Evolutionary conservation across 2,888 invertebrate genomes (phyloP).

Genomic region (Ectropis crepuscularia): DNA sequence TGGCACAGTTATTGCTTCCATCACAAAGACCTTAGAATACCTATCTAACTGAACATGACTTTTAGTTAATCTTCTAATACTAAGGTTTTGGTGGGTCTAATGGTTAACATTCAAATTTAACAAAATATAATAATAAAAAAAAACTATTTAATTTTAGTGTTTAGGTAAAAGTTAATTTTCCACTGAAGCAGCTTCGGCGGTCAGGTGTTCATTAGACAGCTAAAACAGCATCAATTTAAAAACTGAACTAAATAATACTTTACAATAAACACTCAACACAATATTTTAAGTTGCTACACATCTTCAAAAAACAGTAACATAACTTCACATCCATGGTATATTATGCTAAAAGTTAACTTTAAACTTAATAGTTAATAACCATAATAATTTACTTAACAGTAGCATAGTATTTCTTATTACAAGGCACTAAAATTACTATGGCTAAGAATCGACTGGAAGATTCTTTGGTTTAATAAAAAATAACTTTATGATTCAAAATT

Average conservation of each 20-base stretch:
- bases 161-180: constrained; percentile 11
- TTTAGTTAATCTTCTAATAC: constrained; percentile 49
- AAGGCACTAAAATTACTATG: constrained; percentile 67
- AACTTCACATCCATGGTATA: constrained; percentile 41
- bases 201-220: too few relatives aligned
- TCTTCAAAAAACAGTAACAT: constrained; percentile 40
- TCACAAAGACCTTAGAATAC: constrained; percentile 13
- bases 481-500: constrained; percentile 70
- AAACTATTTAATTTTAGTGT: constrained; percentile 50
- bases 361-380: constrained; percentile 46
- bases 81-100: constrained; percentile 61
- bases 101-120: constrained; percentile 50
- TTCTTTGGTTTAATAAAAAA: constrained; percentile 74
- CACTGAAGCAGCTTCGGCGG: too few relatives aligned
- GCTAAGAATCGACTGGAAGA: constrained; percentile 78
- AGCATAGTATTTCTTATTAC: constrained; percentile 51
- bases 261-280: constrained; percentile 58
- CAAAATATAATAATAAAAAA: constrained; percentile 43
- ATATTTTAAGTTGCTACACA: constrained; percentile 45
- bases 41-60: constrained; percentile 25
- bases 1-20: constrained; percentile 7
- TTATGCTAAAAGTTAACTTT: constrained; percentile 28
- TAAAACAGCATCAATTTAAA: too few relatives aligned
- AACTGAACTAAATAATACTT: constrained; percentile 33
- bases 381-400: constrained; percentile 69